These are phyloP conservation scores for Enteromius trimaculatus DNA, from an alignment of 2,797 vertebrate species.

Conservation along the genomic window DNA sequence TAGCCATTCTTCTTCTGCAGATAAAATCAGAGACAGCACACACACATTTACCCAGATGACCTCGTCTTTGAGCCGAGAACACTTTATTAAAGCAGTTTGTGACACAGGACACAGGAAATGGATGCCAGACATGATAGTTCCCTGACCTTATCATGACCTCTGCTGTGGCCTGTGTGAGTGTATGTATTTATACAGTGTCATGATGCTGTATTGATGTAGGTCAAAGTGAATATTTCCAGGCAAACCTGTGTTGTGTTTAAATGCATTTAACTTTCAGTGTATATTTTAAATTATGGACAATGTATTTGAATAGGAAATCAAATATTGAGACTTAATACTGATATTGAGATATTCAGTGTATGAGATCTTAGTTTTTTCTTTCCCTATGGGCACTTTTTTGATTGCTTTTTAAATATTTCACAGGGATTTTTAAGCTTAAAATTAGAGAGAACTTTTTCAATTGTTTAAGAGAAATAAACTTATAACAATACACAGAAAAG, in stretches of 20 bases:
- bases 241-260: not conserved
- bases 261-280: not conserved
- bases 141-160: conserved; percentile 64
- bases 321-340: not conserved
- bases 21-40: conserved; percentile 67
- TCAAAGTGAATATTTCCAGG: not conserved
- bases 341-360: not conserved
- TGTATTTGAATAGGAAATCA: not conserved
- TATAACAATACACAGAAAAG: not conserved
- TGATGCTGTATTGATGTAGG: not conserved
- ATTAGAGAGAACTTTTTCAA: not conserved
- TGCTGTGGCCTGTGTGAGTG: conserved; percentile 13
- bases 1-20: conserved; percentile 65
- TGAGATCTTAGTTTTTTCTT: not conserved
- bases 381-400: not conserved
- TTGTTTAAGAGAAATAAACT: not conserved
- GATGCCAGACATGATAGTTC: conserved; percentile 66
- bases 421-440: not conserved
- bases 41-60: conserved; percentile 55
- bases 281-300: not conserved
- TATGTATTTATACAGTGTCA: not conserved
- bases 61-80: conserved; percentile 64
- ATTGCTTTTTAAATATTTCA: not conserved
- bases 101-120: conserved; percentile 69
- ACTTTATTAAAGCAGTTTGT: conserved; percentile 68